Percentiles rank a stretch among this genome's conserved stretches.
Conservation (phyloP, 2,113 vertebrate species). For the Panurus biarmicus region DNA sequence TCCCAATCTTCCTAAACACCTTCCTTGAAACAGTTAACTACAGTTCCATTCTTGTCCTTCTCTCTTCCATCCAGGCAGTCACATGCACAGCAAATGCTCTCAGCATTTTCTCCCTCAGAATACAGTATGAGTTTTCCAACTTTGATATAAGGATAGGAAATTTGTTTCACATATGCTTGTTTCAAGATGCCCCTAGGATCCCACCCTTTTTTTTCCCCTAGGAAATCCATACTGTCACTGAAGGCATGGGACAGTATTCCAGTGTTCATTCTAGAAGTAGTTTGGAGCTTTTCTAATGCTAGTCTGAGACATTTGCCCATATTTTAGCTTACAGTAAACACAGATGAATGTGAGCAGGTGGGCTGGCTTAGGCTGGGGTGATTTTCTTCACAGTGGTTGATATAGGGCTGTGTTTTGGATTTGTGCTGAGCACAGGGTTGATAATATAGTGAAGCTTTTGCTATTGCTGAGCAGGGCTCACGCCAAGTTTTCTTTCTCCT, state of each 20-base stretch:
- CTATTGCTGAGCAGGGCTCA: neutral
- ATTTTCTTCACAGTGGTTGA: neutral
- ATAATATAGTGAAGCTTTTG: neutral
- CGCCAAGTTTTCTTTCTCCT: neutral
- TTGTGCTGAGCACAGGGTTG: neutral
- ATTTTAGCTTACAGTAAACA: neutral
- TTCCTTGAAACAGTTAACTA: neutral
- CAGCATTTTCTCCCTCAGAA: neutral
- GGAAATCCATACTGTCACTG: neutral
- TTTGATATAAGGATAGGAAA: neutral
- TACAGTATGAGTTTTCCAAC: neutral
- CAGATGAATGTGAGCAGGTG: neutral
- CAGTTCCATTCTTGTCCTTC: neutral
- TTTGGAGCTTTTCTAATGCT: neutral
- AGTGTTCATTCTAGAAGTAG: neutral
- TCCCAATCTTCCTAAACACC: neutral
- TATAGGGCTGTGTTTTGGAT: neutral
- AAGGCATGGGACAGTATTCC: neutral
- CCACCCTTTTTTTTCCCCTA: neutral
- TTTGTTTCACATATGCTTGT: neutral
- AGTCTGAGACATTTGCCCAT: neutral
- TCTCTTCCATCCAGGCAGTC: neutral
- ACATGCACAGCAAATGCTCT: neutral
- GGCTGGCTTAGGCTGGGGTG: neutral
- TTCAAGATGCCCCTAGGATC: neutral